Conservation (phyloP, 2,797 vertebrate species). For the Psittacula echo region DNA sequence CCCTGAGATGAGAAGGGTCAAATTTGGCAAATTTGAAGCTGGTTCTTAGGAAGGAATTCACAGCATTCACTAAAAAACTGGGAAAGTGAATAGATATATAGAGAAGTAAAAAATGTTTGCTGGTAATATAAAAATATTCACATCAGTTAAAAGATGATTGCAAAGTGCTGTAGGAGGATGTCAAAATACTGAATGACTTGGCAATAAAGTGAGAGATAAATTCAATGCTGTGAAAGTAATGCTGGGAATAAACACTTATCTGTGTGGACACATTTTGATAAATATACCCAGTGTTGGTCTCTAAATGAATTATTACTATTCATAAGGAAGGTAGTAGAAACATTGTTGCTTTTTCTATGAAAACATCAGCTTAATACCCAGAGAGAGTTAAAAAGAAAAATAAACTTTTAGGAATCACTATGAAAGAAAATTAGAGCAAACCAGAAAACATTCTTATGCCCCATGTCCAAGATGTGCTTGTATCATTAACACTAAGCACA, state of each 20-base stretch:
- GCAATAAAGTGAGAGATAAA: background rate
- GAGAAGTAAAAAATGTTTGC: background rate
- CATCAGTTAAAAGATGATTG: background rate
- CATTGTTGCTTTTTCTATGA: background rate
- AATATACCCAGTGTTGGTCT: background rate
- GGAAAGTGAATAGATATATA: background rate
- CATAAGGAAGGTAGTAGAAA: background rate
- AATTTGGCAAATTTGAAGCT: background rate
- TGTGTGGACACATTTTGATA: background rate
- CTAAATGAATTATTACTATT: background rate
- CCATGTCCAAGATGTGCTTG: background rate
- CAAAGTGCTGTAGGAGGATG: background rate
- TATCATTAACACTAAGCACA: constrained; percentile 15
- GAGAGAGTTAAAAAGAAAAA: constrained; percentile 18
- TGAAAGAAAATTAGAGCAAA: constrained; percentile 20
- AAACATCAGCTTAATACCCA: constrained; percentile 8
- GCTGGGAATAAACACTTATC: background rate
- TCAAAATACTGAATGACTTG: background rate
- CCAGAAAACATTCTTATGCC: constrained; percentile 10
- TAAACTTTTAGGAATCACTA: background rate
- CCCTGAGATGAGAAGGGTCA: background rate
- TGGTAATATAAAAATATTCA: background rate
- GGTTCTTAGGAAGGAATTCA: background rate
- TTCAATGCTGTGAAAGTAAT: background rate
- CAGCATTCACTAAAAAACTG: background rate